These are phyloP conservation scores for Macrobrachium nipponense DNA, from an alignment of 1,140 invertebrate species.

Conservation along the genomic window DNA sequence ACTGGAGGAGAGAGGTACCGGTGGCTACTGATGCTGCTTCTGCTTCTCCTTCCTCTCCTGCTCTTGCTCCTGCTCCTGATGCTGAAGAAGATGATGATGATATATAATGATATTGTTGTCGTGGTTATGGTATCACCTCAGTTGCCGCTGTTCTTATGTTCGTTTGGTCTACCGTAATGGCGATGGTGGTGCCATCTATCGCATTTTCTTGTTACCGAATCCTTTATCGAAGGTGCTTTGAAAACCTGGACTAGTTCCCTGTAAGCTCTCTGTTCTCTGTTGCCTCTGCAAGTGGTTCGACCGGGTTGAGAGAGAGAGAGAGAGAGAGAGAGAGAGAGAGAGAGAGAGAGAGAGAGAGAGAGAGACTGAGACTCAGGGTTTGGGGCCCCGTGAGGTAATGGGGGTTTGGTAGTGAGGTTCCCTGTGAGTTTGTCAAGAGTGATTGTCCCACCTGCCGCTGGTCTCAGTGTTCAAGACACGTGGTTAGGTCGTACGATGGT, in stretches of 20 bases:
- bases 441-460: not conserved
- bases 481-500: too few relatives aligned
- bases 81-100: too few relatives aligned
- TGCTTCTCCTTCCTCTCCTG: too few relatives aligned
- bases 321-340: constrained; percentile 18
- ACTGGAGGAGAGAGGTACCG: too few relatives aligned
- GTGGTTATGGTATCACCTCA: too few relatives aligned
- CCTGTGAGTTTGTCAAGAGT: not conserved
- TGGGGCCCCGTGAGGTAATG: not conserved
- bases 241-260: not conserved
- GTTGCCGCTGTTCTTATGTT: too few relatives aligned
- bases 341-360: constrained; percentile 12
- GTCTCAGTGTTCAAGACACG: not conserved
- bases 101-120: too few relatives aligned
- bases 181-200: not conserved
- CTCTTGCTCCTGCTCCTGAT: too few relatives aligned
- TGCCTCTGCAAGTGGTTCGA: not conserved
- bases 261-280: not conserved
- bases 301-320: not conserved
- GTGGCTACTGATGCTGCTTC: too few relatives aligned
- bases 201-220: not conserved
- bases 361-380: not conserved
- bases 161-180: too few relatives aligned
- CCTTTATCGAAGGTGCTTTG: not conserved
- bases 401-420: not conserved